Conservation (phyloP, 1,140 invertebrate genomes). For the Cydia splendana region DNA sequence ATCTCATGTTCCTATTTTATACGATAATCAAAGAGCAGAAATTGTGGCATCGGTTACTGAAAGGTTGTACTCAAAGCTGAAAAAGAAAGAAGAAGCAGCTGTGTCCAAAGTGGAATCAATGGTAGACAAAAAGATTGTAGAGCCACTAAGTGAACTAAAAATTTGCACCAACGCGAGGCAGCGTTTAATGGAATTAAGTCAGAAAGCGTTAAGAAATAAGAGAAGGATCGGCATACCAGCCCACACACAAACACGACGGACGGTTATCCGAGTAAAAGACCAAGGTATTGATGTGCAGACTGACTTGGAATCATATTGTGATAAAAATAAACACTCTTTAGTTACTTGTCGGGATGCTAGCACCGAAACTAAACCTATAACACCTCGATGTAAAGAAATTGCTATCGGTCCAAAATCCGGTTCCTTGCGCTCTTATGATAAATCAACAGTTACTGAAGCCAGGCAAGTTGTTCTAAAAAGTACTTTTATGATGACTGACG, state of each 20-base stretch:
- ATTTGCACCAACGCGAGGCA: conserved; percentile 81
- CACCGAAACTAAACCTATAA: conserved; percentile 66
- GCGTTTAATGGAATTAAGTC: conserved; percentile 80
- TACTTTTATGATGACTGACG: conserved; percentile 58
- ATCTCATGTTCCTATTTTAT: conserved; percentile 53
- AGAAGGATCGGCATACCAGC: conserved; percentile 80
- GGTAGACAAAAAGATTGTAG: conserved; percentile 68
- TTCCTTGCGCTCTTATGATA: conserved; percentile 63
- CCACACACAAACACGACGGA: conserved; percentile 82
- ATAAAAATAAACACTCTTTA: conserved; percentile 53
- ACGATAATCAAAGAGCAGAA: conserved; percentile 81
- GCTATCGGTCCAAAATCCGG: conserved; percentile 62
- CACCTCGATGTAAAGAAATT: conserved; percentile 70
- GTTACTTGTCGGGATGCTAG: conserved; percentile 57
- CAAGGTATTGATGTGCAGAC: conserved; percentile 77
- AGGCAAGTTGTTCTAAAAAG: conserved; percentile 51
- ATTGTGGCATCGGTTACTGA: conserved; percentile 86
- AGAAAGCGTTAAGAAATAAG: conserved; percentile 80
- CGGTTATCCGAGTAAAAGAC: conserved; percentile 81
- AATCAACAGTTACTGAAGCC: conserved; percentile 62
- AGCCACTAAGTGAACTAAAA: conserved; percentile 75
- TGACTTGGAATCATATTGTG: conserved; percentile 72
- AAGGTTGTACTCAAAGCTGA: conserved; percentile 83
- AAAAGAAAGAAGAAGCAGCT: conserved; percentile 80
- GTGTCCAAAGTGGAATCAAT: conserved; percentile 67